Evolutionary conservation across 2,888 invertebrate genomes (phyloP).

Genomic region (Notodonta dromedarius): DNA sequence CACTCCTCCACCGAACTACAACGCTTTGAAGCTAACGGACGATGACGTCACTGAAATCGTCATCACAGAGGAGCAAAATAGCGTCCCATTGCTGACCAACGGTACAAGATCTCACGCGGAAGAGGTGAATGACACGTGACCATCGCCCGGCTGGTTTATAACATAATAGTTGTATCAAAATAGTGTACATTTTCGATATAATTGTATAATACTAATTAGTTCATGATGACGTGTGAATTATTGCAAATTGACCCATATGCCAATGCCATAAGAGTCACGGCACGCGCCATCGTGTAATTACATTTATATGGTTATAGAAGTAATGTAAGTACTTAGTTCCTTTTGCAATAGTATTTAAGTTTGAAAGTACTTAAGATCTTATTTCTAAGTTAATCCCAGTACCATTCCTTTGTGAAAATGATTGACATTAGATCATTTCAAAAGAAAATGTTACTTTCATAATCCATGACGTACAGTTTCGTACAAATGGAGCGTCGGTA

Average conservation of each 20-base stretch:
- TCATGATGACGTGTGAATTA: no score
- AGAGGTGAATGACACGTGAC: constrained; percentile 60
- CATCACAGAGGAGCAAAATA: constrained; percentile 56
- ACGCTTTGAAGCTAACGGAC: constrained; percentile 53
- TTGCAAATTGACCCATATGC: no score
- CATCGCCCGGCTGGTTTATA: constrained; percentile 8
- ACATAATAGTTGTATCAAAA: constrained; percentile 11
- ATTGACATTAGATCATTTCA: background rate
- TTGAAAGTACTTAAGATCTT: constrained; percentile 6
- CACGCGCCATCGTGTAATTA: no score
- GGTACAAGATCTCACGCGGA: constrained; percentile 33
- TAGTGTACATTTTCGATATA: no score
- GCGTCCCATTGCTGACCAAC: constrained; percentile 46
- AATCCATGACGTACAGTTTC: no score
- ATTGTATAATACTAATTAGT: no score
- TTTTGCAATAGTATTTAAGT: constrained; percentile 7
- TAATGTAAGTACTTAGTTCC: constrained; percentile 5
- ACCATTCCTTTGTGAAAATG: background rate
- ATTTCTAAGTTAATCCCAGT: constrained; percentile 7
- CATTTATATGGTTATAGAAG: constrained; percentile 8
- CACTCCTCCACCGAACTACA: constrained; percentile 71
- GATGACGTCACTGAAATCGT: constrained; percentile 66
- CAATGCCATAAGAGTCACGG: no score
- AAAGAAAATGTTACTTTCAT: no score
- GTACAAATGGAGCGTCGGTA: no score